Evolutionary conservation across 2,113 vertebrate species (phyloP).

Genomic region (Burhinus bistriatus): DNA sequence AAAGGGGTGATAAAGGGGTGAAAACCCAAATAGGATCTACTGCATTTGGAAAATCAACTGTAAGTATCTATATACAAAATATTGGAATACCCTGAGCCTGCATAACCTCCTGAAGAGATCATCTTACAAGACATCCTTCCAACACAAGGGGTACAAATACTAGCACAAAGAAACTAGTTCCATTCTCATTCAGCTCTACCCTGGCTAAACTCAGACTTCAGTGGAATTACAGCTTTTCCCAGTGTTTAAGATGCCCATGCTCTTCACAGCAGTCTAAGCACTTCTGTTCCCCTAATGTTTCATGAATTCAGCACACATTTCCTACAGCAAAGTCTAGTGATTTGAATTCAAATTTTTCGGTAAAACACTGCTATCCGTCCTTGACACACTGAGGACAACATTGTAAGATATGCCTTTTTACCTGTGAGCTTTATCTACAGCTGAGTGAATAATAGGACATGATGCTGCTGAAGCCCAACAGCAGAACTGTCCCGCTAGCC

Average conservation of each 20-base stretch:
- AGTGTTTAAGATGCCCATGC: neutral
- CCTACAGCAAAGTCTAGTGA: neutral
- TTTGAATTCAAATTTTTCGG: neutral
- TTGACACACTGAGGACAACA: neutral
- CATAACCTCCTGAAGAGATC: neutral
- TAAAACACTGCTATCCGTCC: neutral
- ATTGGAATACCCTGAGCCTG: neutral
- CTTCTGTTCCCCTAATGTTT: neutral
- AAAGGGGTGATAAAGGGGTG: neutral
- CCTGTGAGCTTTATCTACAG: neutral
- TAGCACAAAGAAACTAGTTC: neutral
- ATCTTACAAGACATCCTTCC: neutral
- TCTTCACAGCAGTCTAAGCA: neutral
- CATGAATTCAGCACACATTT: neutral
- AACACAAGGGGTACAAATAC: neutral
- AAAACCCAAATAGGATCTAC: neutral
- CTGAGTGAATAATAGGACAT: neutral
- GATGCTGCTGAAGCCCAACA: neutral
- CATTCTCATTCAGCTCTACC: neutral
- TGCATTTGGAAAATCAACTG: neutral
- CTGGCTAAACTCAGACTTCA: neutral
- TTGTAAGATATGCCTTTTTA: neutral
- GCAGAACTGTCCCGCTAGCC: neutral
- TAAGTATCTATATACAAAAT: neutral
- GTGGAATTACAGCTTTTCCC: neutral